These are phyloP conservation scores for Hemichromis elongatus DNA, from an alignment of 2,113 vertebrate genomes.

Conservation along the genomic window DNA sequence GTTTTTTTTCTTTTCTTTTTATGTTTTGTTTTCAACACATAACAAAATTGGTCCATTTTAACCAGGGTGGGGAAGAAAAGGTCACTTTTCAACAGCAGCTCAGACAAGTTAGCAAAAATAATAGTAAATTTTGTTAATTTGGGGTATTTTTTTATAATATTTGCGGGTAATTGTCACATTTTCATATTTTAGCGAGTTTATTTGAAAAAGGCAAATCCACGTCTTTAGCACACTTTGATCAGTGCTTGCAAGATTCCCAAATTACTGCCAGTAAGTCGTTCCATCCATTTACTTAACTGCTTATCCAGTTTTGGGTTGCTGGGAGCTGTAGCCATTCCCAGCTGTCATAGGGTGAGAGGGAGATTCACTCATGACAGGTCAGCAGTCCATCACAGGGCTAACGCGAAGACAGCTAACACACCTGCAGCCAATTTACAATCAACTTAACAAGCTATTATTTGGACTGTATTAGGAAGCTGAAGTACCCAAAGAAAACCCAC, in stretches of 20 bases:
- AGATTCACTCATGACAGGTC: background rate
- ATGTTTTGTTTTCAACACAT: background rate
- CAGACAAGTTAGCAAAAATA: background rate
- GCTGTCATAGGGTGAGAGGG: background rate
- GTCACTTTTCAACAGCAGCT: fast-evolving
- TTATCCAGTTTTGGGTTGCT: background rate
- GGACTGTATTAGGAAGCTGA: background rate
- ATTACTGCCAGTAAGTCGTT: background rate
- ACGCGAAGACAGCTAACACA: background rate
- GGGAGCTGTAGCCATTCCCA: background rate
- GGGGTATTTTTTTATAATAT: background rate
- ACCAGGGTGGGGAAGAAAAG: background rate
- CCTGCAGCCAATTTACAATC: background rate
- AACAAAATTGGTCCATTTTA: background rate
- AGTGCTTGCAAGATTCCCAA: background rate
- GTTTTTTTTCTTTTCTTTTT: background rate
- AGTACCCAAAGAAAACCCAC: background rate
- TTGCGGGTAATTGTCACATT: background rate
- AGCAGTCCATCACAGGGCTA: background rate
- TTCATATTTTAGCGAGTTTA: background rate
- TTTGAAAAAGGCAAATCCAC: background rate
- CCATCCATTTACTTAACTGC: background rate
- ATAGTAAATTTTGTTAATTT: background rate
- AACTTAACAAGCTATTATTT: background rate
- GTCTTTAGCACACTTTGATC: background rate